phyloP scores from a whole-genome alignment of 1,140 invertebrate species.

The Pteromalus puparum region DNA sequence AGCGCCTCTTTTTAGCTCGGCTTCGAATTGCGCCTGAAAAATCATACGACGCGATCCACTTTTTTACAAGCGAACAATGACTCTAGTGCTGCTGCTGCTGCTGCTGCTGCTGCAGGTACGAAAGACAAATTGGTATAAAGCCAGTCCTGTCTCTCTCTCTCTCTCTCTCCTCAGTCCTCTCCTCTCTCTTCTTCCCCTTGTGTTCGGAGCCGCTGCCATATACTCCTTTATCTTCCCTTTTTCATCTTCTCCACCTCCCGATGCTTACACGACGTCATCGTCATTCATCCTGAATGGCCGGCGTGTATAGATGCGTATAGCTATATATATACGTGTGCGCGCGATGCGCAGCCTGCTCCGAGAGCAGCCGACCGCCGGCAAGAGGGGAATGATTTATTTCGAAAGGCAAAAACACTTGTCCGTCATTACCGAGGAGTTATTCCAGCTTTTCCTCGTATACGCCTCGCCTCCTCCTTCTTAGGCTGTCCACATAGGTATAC shows the following conservation, averaged over 20 bases:
- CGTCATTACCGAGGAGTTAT: slow-evolving; percentile 38
- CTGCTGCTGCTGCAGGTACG: not conserved
- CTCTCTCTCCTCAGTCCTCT: not conserved
- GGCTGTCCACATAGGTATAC: too few relatives aligned
- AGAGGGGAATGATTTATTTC: slow-evolving; percentile 47
- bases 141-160: not conserved
- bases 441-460: slow-evolving; percentile 36
- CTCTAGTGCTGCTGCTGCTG: not conserved
- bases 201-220: not conserved
- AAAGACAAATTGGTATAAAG: slow-evolving; percentile 46
- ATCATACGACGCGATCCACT: slow-evolving; percentile 39
- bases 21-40: too few relatives aligned
- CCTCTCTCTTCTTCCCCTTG: slow-evolving; percentile 1
- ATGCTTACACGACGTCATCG: slow-evolving; percentile 47
- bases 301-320: not conserved
- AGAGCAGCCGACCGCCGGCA: too few relatives aligned
- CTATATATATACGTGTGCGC: not conserved
- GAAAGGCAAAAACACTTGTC: slow-evolving; percentile 45
- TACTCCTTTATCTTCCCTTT: slow-evolving; percentile 37
- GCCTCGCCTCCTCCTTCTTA: not conserved
- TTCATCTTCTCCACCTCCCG: slow-evolving; percentile 39
- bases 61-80: slow-evolving; percentile 42
- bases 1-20: not conserved
- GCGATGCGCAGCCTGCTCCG: not conserved
- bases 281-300: slow-evolving; percentile 44